Evolutionary conservation across 2,797 vertebrate species (phyloP), one percentile per base, ranked within the genome.

Genomic region (Xenentodon cancila): DNA sequence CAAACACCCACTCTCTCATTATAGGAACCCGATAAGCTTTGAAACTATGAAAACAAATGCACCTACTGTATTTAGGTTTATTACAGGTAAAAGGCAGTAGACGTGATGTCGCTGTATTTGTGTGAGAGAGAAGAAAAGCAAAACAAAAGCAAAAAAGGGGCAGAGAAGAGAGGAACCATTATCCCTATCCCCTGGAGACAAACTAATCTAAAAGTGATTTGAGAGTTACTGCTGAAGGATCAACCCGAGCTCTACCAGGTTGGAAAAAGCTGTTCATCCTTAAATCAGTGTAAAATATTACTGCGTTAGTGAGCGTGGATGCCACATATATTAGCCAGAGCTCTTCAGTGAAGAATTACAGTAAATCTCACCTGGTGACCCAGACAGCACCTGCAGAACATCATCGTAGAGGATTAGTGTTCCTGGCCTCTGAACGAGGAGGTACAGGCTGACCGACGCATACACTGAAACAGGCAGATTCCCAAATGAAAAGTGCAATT

Each of bases 341-440:
- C 6, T 5, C 9, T 21, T 1, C 2, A n/a, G 25, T 9, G 8
- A 11, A 3, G 11, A 51, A 18, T 17, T 8, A 0, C 20, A 5
- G 45, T 47, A 9, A 27, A 49, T 49, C 46, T 51, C 27, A 98
- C 97, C 96, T 81, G 97, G 97, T 25, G 96, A 96, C 17, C 96
- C 96, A 42, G 96, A 88, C 53, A 99, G 94, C 78, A 99, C 95
- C 84, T 98, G 97, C 65, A 98, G 95, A 70, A 95, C 88, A 73
- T 99, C 97, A 85, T 98, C 96, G 63, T 98, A 98, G 52, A 98
- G 94, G 79, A 98, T 97, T 22, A 98, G 96, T 0, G 97, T 98
- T 63, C 97, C 97, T 0, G 96, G 96, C n/a, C 95, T 91, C 91
- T 98, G 95, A 0, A 95, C 95, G 15, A 98, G 93, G 63, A 98